Evolutionary conservation across 30 jellyfish, hydroid and myxozoan genomes (phyloP), one percentile per base, ranked within the genome.

Genomic region (Nemopilema nomurai): DNA sequence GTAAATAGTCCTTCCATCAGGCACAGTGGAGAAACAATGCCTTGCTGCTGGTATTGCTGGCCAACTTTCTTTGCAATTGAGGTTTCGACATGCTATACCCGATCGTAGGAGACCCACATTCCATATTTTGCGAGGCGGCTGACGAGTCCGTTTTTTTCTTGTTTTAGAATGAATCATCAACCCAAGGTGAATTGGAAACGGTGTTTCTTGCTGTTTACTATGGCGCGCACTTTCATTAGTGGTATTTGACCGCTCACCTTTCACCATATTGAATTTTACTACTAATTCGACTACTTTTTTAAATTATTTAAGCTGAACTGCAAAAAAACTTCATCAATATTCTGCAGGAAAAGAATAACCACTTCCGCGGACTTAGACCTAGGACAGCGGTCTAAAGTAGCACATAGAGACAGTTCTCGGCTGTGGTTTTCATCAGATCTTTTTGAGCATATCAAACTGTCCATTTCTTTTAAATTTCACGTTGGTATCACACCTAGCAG

Each of bases 111-210:
- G 71, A 82, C 86, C 24, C 77, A 30, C 28, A 18, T 50, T 41
- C 86, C 91, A 24, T 30, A 50, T 13, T 82, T 28, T 4, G 85
- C 52, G 30, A 82, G 85, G 71, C 57, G 26, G 22, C 33, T 3
- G 8, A 41, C 64, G 50, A 82, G 84, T 4, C 76, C 77, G n/a
- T 41, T 67, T 80, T 49, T 66, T 80, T 32, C 90, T 26, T n/a
- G 91, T 82, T 70, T 82, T 82, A 4, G 84, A 50, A 32, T 41
- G 86, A 25, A 69, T 49, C 91, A 82, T 69, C 24, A 82, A 74
- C 23, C 86, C 91, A 18, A 69, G 49, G 62, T 69, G 68, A 21
- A 82, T 76, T 62, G 80, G 91, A 51, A 82, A 70, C 30, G 91
- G 80, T n/a, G 84, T 69, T 82, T 82, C 91, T 51, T 62, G 75